Evolutionary conservation across 2,888 invertebrate species (phyloP).

Genomic region (Eumacrocentrus americanus): DNA sequence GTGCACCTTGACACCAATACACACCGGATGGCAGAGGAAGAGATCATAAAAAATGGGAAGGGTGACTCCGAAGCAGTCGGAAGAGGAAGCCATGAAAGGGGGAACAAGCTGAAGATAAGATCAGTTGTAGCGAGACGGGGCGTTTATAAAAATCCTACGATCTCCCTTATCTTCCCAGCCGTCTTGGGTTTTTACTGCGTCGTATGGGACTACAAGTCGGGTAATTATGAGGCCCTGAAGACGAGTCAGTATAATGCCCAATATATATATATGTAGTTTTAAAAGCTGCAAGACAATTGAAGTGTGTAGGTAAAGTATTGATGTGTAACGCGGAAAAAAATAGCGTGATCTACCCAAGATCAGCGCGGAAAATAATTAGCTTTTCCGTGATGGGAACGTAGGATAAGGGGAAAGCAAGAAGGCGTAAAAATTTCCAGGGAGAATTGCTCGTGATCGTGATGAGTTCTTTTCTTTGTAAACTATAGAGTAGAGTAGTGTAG

Average conservation of each 20-base stretch:
- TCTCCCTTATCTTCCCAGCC: constrained; percentile 17
- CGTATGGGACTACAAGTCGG: neutral
- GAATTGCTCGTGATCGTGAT: constrained; percentile 3
- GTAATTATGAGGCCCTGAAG: constrained; percentile 18
- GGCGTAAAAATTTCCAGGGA: constrained; percentile 5
- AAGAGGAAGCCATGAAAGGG: constrained; percentile 18
- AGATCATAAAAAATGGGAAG: constrained; percentile 11
- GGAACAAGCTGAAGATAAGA: constrained; percentile 24
- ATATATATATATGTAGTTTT: too few species aligned
- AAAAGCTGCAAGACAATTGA: neutral
- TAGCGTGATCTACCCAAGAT: constrained; percentile 4
- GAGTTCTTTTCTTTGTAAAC: neutral
- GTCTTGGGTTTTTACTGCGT: too few species aligned
- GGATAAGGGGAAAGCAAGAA: constrained; percentile 7
- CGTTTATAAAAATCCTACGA: constrained; percentile 31
- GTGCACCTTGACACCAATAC: constrained; percentile 28
- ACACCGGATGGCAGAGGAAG: constrained; percentile 20
- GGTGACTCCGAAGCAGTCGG: neutral
- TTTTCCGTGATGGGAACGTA: constrained; percentile 17
- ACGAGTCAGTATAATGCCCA: too few species aligned
- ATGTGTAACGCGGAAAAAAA: neutral
- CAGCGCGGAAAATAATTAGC: constrained; percentile 10
- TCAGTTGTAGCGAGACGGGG: constrained; percentile 25
- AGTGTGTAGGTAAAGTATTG: neutral
- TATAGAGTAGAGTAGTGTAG: too few species aligned